Conservation (phyloP, 2,888 invertebrate species). For the Rhagonycha lutea region DNA sequence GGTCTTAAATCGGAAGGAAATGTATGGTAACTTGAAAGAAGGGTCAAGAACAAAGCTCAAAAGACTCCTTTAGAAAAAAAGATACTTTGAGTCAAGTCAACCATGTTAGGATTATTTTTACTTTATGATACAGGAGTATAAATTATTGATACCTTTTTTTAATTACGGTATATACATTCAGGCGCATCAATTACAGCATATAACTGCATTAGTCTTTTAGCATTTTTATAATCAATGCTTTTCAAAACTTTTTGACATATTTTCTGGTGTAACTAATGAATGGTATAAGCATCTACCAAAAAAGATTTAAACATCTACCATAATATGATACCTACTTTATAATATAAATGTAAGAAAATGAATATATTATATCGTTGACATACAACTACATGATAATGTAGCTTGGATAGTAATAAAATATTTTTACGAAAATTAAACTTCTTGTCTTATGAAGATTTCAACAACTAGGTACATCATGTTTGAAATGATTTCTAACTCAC, state of each 20-base stretch:
- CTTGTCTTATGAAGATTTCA: not conserved
- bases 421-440: not conserved
- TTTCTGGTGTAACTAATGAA: not conserved
- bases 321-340: too few relatives aligned
- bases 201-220: too few relatives aligned
- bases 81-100: conserved; percentile 2
- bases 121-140: not conserved
- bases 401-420: not conserved
- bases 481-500: not conserved
- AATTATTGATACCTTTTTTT: not conserved
- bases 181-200: not conserved
- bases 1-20: conserved; percentile 32
- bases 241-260: not conserved
- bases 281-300: not conserved
- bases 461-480: not conserved
- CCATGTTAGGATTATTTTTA: conserved; percentile 5
- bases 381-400: not conserved
- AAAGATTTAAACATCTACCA: too few relatives aligned
- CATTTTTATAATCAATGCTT: too few relatives aligned
- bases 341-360: not conserved
- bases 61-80: conserved; percentile 5
- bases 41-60: conserved; percentile 25
- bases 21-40: conserved; percentile 20
- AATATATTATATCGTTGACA: not conserved
- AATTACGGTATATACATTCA: not conserved